phyloP scores from a whole-genome alignment of 2,113 vertebrate genomes.

The pig (Sus scrofa) region T2T-Sscrofa CM000814.6:108747001-108747500 shows the following conservation, averaged over 20 bases:
- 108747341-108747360: not conserved
- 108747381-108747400: not conserved
- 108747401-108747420: not conserved
- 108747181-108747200: not conserved
- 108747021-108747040: not conserved
- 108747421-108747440: not conserved
- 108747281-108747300: not conserved
- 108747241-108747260: not conserved
- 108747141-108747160: constrained; percentile 1
- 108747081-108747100: not conserved
- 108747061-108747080: not conserved
- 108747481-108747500: not conserved
- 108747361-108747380: not conserved
- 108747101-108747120: not conserved
- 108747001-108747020: not conserved
- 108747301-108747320: not conserved
- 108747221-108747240: not conserved
- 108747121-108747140: not conserved
- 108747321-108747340: not conserved
- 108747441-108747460: not conserved
- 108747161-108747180: constrained; percentile 27
- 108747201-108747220: not conserved
- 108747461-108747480: constrained; percentile 34
- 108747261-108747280: not conserved
- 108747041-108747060: not conserved